A percentile compares a stretch with the other conserved stretches of the same genome.
Conservation (phyloP, 2,888 invertebrate species). For the Leptopilina syphax region DNA sequence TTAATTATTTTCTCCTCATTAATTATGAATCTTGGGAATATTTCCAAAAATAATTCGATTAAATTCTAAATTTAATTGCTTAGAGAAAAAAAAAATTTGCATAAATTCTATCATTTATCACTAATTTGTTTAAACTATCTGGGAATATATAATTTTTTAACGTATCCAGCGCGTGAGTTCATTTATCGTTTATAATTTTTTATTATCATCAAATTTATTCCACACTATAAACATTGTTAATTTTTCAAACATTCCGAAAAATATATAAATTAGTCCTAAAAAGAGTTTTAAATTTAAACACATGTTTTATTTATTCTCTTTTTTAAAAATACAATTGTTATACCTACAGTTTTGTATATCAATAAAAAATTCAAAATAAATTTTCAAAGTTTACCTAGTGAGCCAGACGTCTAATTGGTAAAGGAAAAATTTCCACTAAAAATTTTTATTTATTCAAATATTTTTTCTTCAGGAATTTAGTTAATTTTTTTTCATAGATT, state of each 20-base stretch:
- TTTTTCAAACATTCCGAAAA: background rate
- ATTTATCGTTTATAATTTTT: no score
- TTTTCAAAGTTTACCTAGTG: background rate
- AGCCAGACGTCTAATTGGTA: background rate
- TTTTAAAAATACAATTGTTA: no score
- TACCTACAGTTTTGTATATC: background rate
- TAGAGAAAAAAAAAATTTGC: no score
- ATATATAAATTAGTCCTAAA: background rate
- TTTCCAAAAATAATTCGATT: no score
- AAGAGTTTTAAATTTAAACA: background rate
- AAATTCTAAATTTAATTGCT: no score
- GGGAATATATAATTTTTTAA: no score
- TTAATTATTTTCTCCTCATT: no score
- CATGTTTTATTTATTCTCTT: background rate
- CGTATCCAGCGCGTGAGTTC: no score
- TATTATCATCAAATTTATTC: background rate
- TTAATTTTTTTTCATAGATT: background rate
- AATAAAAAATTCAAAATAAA: conserved; percentile 1
- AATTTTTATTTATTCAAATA: background rate
- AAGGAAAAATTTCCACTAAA: background rate
- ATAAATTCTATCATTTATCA: no score
- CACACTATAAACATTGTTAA: background rate
- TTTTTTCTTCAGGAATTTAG: background rate
- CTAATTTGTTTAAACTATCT: no score
- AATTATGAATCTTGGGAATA: no score